These are phyloP conservation scores for Alexandromys oeconomus DNA, from an alignment of 2,797 vertebrate genomes.

Conservation along the genomic window DNA sequence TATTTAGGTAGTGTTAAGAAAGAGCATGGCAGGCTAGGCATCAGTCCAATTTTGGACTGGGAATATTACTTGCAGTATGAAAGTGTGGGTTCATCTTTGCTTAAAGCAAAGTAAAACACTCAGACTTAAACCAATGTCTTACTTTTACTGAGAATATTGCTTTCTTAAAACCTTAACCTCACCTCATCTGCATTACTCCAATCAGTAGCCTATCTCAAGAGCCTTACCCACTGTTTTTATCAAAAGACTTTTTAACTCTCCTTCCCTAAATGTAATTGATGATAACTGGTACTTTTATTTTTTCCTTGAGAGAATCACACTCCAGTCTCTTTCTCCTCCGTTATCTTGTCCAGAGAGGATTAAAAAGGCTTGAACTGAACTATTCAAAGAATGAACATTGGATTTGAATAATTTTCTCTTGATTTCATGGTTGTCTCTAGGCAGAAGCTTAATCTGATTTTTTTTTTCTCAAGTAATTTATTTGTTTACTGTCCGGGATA, in stretches of 20 bases:
- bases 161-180: neutral
- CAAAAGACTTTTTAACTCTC: neutral
- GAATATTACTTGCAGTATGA: neutral
- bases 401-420: neutral
- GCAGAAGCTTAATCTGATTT: constrained; percentile 41
- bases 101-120: neutral
- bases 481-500: neutral
- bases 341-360: neutral
- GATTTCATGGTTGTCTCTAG: constrained; percentile 30
- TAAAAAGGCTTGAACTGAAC: neutral
- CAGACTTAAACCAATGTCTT: neutral
- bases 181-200: neutral
- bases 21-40: neutral
- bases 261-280: neutral
- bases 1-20: neutral
- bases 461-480: neutral
- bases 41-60: neutral
- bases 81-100: neutral
- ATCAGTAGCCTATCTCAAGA: neutral
- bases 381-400: neutral
- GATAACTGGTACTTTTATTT: neutral
- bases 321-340: neutral
- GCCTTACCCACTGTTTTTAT: neutral
- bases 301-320: neutral
- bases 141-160: neutral